Evolutionary conservation across 1,140 invertebrate species (phyloP).

Genomic region (Drosophila pachea): DNA sequence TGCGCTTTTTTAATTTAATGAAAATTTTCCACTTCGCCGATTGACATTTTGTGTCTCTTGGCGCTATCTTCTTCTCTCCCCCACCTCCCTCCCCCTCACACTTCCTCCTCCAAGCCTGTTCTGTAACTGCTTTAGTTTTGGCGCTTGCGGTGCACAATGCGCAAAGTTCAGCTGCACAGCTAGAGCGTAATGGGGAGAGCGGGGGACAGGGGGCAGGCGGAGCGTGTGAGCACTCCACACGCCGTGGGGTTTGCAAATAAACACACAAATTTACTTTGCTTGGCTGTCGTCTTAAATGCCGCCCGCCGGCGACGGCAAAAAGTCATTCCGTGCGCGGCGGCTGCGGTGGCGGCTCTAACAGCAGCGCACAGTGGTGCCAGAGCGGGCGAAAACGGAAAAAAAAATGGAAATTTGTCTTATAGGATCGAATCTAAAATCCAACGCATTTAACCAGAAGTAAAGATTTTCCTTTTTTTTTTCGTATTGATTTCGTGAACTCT

Average conservation of each 20-base stretch:
- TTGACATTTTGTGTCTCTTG: slow-evolving; percentile 74
- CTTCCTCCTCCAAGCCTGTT: background rate
- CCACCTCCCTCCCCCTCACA: background rate
- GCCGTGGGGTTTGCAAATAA: slow-evolving; percentile 67
- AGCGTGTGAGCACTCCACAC: background rate
- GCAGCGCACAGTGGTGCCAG: slow-evolving; percentile 22
- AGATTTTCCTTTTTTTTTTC: background rate
- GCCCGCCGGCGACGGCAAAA: slow-evolving; percentile 52
- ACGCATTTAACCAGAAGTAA: background rate
- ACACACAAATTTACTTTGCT: slow-evolving; percentile 76
- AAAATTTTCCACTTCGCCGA: slow-evolving; percentile 78
- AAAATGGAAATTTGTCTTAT: background rate
- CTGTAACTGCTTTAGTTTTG: slow-evolving; percentile 41
- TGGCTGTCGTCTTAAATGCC: slow-evolving; percentile 51
- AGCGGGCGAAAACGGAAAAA: background rate
- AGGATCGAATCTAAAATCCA: background rate
- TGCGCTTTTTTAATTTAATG: slow-evolving; percentile 78
- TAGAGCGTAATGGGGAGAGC: background rate
- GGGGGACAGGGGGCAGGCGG: background rate
- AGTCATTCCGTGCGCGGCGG: slow-evolving; percentile 54
- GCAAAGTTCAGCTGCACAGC: slow-evolving; percentile 42
- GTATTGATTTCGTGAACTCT: background rate
- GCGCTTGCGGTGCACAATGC: slow-evolving; percentile 54
- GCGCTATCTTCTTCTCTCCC: slow-evolving; percentile 7
- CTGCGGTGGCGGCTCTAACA: slow-evolving; percentile 8